Evolutionary conservation across 2,113 vertebrate species (phyloP), one percentile per base, ranked within the genome.

Genomic region (Patagioenas fasciata): DNA sequence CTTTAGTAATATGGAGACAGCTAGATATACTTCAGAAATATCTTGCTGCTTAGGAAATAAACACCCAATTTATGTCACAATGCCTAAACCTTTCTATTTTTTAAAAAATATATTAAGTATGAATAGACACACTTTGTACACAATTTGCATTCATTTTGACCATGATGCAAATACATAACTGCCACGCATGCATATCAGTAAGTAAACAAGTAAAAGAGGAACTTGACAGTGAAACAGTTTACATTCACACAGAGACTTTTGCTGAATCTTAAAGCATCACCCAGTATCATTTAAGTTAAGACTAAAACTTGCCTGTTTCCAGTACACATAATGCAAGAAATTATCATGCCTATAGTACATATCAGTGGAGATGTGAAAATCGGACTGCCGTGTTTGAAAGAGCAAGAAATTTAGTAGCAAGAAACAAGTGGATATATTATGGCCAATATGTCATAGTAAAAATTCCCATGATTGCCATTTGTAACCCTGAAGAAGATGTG

Each of bases 41-140:
- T 50, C 67, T 92, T 40, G 17, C 38, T 94, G 93, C 53, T 96
- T 91, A 87, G 77, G 80, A 94, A 95, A 94, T 75, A 94, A 70
- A 29, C 31, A 80, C 16, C 34, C 26, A 89, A 79, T 74, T 93
- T 65, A 54, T 54, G 32, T 85, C 24, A 75, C 25, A 57, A 42
- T 73, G 21, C 64, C 64, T 93, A 81, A 85, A 88, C 47, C 34
- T 74, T 74, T 51, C 73, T 66, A 25, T 86, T 66, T 51, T 82
- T 40, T 88, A 95, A 88, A 31, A 47, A 47, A 47, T 47, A 60
- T 19, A 38, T 13, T 64, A 89, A 87, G 88, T 67, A 57, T 4
- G 5, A 65, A 61, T 18, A 51, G 21, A 13, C 15, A 50, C 9
- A 79, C 20, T 64, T 91, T 61, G 26, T 53, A 69, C 13, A 89